Evolutionary conservation across 2,797 vertebrate genomes (phyloP).

Genomic region (Cygnus olor): DNA sequence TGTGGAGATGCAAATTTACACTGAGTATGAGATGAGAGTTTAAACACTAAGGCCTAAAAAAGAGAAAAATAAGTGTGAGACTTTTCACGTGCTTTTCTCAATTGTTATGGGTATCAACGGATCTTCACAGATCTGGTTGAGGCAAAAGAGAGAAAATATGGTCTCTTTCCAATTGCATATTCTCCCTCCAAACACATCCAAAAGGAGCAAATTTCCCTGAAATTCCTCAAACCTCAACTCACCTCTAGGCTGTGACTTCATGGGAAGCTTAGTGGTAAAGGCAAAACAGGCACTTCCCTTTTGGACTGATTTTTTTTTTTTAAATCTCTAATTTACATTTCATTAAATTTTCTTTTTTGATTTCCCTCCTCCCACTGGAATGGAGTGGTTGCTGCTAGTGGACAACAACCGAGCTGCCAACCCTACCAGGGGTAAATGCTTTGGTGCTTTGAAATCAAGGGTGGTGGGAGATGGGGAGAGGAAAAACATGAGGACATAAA

Average conservation of each 20-base stretch:
- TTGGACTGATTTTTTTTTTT: not conserved
- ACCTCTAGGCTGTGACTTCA: not conserved
- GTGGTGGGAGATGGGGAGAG: not conserved
- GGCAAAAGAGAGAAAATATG: not conserved
- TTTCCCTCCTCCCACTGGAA: not conserved
- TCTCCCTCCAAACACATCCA: not conserved
- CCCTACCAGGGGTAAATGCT: not conserved
- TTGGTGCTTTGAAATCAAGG: not conserved
- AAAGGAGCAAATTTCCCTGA: not conserved
- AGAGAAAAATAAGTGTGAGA: constrained; percentile 31
- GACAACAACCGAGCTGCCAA: not conserved
- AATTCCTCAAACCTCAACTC: not conserved
- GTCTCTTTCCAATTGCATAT: not conserved
- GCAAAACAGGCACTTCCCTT: not conserved
- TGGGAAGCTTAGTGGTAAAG: not conserved
- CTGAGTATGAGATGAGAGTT: constrained; percentile 8
- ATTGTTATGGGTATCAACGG: not conserved
- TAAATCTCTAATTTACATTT: not conserved
- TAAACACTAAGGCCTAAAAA: constrained; percentile 23
- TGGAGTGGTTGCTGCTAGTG: not conserved
- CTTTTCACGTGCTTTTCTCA: not conserved
- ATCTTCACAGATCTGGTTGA: not conserved
- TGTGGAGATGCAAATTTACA: constrained; percentile 24
- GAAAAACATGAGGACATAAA: not conserved
- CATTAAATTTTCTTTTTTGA: not conserved